Evolutionary conservation across 2,113 vertebrate genomes (phyloP), one percentile per base, ranked within the genome.

Genomic region (Smithornis capensis): DNA sequence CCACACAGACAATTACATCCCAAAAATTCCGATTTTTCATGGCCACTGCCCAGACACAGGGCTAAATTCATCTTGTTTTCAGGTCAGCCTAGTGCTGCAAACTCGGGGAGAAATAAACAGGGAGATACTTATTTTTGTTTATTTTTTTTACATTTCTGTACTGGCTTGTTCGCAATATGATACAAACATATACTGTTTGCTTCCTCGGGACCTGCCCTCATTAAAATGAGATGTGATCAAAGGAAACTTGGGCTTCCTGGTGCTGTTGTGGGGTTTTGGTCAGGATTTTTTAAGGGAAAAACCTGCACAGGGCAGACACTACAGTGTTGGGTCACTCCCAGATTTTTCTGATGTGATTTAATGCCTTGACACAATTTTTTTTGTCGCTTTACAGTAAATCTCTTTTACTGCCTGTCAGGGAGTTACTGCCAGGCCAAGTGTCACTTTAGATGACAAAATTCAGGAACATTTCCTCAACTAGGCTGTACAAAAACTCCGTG

Each of bases 141-240:
- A 94, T 87, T 87, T 94, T 91, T 97, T 95, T 91, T 95, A 94
- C 84, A 94, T 92, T 80, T 88, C 96, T 80, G 79, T 79, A 83
- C 93, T 19, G 6, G 77, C 88, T 95, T 74, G 87, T 96, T 94
- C 87, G 95, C 96, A 88, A 37, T 79, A 82, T 68, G 59, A 92
- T 16, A 60, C 69, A 83, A 76, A 87, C 52, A 35, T 37, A 87
- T 79, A 81, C 92, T 83, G 64, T 87, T 83, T 5, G 89, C 95
- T 92, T 92, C 94, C 91, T 92, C 35, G 53, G 94, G 92, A 47
- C 83, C 83, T 93, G 91, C 80, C 91, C 94, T 95, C 95, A 97
- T 96, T 97, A 96, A 97, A 97, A 85, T 65, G 69, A 95, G 79
- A 94, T 86, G 28, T 25, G 81, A 96, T 94, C 88, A 94, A 96